These are phyloP conservation scores for Distichodus sexfasciatus DNA, from an alignment of 2,797 vertebrate species.

Conservation along the genomic window DNA sequence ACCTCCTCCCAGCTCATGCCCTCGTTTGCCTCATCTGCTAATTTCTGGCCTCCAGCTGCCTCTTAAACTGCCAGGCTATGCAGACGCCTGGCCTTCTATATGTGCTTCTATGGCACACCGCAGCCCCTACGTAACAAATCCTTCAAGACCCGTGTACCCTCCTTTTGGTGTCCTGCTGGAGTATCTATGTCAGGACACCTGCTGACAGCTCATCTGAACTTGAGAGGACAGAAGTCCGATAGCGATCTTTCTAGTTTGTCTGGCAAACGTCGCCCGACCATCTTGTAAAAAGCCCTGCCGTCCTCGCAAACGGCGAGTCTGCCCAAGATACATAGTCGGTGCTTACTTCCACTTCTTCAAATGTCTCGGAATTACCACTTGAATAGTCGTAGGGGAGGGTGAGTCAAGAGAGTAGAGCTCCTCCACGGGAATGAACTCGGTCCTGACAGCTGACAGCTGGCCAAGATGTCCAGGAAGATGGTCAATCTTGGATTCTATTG, in stretches of 20 bases:
- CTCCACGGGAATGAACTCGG: constrained; percentile 31
- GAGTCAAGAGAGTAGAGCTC: constrained; percentile 38
- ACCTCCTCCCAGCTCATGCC: constrained; percentile 46
- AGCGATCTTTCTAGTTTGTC: constrained; percentile 56
- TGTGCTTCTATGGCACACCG: neutral
- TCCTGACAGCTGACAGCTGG: constrained; percentile 57
- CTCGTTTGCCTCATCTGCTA: constrained; percentile 51
- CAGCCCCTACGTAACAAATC: constrained; percentile 49
- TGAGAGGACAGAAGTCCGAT: constrained; percentile 62
- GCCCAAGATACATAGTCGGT: neutral
- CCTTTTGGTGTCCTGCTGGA: constrained; percentile 65
- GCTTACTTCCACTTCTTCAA: constrained; percentile 34
- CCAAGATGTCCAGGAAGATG: constrained; percentile 34
- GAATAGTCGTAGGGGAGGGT: constrained; percentile 46
- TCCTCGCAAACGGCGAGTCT: too few species aligned
- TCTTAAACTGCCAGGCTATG: neutral
- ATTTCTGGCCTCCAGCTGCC: constrained; percentile 51
- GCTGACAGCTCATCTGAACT: constrained; percentile 71
- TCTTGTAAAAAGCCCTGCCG: too few species aligned
- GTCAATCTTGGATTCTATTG: constrained; percentile 51
- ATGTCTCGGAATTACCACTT: constrained; percentile 49
- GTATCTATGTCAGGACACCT: constrained; percentile 74
- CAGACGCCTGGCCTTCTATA: constrained; percentile 9
- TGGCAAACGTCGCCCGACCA: constrained; percentile 17
- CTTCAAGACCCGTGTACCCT: constrained; percentile 62